Percentiles rank a stretch among this genome's conserved stretches.
Evolutionary conservation across 2,797 vertebrate genomes (phyloP).

Genomic region (Craterocephalus amniculus): DNA sequence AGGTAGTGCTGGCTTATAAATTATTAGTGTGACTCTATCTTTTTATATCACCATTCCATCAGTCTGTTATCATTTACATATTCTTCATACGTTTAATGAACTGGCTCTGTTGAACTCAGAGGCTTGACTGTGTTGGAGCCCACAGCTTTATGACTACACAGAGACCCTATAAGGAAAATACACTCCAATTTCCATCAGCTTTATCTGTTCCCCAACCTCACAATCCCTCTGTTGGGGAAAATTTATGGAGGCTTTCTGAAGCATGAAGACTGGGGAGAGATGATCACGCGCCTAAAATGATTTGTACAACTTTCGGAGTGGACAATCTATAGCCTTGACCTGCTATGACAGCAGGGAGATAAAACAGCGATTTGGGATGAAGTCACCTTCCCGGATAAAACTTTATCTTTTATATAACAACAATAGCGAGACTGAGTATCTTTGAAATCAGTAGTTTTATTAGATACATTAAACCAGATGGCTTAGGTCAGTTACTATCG

Average conservation of each 20-base stretch:
- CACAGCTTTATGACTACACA: conserved; percentile 10
- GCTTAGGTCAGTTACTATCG: conserved; percentile 29
- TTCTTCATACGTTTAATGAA: conserved; percentile 68
- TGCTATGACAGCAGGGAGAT: conserved; percentile 59
- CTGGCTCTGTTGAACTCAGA: conserved; percentile 49
- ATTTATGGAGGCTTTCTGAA: conserved; percentile 56
- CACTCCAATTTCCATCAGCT: conserved; percentile 50
- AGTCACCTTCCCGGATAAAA: conserved; percentile 36
- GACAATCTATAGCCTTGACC: conserved; percentile 60
- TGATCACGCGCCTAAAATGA: conserved; percentile 58
- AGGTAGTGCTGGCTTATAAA: conserved; percentile 55
- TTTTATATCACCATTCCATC: conserved; percentile 61
- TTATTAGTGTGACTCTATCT: conserved; percentile 62
- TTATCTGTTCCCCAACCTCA: conserved; percentile 21
- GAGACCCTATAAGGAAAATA: conserved; percentile 45
- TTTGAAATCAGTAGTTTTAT: conserved; percentile 37
- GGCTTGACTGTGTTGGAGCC: conserved; percentile 29
- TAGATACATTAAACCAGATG: conserved; percentile 26
- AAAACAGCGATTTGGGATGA: conserved; percentile 51
- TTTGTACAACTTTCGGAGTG: conserved; percentile 67
- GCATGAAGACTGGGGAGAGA: conserved; percentile 47
- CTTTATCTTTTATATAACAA: conserved; percentile 58
- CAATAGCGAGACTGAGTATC: conserved; percentile 56
- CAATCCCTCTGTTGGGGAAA: conserved; percentile 12
- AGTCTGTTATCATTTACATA: conserved; percentile 63